Percentiles rank a stretch among this genome's conserved stretches.
These are phyloP conservation scores for Nycticryphes semicollaris DNA, from an alignment of 2,113 vertebrate genomes.

Conservation along the genomic window DNA sequence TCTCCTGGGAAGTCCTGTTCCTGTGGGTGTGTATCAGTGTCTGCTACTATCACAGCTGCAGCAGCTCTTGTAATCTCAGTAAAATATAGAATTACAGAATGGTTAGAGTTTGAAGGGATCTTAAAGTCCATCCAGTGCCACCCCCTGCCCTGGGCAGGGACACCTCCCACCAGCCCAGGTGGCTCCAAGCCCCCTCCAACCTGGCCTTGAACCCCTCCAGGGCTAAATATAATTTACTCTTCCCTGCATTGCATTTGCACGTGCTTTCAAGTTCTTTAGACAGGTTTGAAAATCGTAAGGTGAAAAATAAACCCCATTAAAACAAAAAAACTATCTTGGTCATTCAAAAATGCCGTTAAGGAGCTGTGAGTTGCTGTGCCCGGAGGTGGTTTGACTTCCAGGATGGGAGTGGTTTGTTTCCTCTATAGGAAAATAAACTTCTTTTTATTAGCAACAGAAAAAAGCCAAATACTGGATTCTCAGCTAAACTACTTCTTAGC, in stretches of 20 bases:
- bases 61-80: neutral
- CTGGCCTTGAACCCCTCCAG: neutral
- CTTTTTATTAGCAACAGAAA: neutral
- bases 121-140: fast-evolving
- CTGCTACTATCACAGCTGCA: neutral
- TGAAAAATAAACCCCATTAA: neutral
- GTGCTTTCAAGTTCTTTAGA: neutral
- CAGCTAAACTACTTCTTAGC: neutral
- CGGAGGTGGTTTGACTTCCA: neutral
- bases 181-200: fast-evolving
- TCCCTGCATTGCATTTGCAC: neutral
- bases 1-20: neutral
- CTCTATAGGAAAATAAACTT: neutral
- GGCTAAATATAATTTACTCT: neutral
- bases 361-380: neutral
- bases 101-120: neutral
- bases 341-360: neutral
- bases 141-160: neutral
- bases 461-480: neutral
- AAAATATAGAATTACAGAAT: neutral
- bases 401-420: neutral
- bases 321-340: neutral
- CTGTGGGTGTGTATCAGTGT: neutral
- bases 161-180: neutral
- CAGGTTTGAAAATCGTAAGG: neutral